phyloP scores from a whole-genome alignment of 2,113 vertebrate genomes.

The Scomber colias region DNA sequence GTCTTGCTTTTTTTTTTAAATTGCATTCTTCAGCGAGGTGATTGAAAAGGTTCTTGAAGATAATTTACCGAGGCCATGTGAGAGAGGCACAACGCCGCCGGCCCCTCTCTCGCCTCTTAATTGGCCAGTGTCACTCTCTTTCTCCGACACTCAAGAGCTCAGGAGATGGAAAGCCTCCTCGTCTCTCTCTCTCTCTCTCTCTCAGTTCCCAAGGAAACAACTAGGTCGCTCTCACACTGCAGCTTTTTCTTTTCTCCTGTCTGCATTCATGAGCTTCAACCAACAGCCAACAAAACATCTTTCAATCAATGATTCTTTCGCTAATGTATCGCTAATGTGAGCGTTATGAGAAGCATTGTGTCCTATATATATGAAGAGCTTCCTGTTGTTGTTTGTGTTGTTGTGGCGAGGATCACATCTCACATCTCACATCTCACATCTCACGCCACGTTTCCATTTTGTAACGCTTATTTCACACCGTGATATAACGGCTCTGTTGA shows the following conservation, averaged over 20 bases:
- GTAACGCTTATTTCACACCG: conserved; percentile 21
- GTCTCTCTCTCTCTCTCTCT: neutral
- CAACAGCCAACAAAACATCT: neutral
- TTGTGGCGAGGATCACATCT: conserved; percentile 9
- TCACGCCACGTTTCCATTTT: neutral
- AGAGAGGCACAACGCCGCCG: conserved; percentile 25
- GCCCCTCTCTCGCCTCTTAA: conserved; percentile 45
- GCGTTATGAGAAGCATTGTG: neutral
- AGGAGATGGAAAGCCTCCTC: conserved; percentile 30
- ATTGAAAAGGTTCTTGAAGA: conserved; percentile 47
- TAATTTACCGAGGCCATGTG: conserved; percentile 42
- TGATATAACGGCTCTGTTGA: conserved; percentile 6
- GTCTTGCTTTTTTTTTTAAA: conserved; percentile 21
- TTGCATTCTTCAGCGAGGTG: conserved; percentile 22
- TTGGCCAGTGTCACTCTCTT: conserved; percentile 49
- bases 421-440: neutral
- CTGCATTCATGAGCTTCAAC: no score
- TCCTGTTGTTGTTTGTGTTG: neutral
- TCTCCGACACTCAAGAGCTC: conserved; percentile 23
- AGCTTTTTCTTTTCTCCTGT: conserved; percentile 4
- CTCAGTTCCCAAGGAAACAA: conserved; percentile 78
- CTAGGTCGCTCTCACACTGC: conserved; percentile 36
- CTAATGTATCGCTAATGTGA: neutral
- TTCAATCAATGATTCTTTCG: neutral
- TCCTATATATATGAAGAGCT: neutral